These are phyloP conservation scores for Eupithecia inturbata DNA, from an alignment of 2,888 invertebrate genomes.

Conservation along the genomic window DNA sequence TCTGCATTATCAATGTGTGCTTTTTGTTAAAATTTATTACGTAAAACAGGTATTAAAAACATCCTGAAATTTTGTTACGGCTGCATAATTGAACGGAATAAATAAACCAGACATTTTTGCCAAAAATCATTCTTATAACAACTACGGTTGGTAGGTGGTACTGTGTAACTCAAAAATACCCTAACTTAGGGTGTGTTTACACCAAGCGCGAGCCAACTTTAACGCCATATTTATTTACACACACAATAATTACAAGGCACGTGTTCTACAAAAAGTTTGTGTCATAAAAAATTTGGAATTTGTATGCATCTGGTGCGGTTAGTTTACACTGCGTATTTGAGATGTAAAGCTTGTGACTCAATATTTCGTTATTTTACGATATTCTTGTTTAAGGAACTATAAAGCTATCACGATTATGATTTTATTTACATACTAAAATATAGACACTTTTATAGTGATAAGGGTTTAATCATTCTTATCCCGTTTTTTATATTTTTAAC, in stretches of 20 bases:
- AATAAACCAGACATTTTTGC: too few species aligned
- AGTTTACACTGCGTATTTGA: constrained; percentile 54
- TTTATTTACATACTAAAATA: not conserved
- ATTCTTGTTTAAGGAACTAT: constrained; percentile 18
- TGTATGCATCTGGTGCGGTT: constrained; percentile 73
- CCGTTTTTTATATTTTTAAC: not conserved
- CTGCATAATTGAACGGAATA: too few species aligned
- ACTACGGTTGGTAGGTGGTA: not conserved
- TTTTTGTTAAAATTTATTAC: too few species aligned
- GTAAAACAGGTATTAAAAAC: too few species aligned
- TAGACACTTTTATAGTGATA: not conserved
- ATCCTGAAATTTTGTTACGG: too few species aligned
- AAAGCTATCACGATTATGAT: not conserved
- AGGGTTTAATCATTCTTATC: not conserved
- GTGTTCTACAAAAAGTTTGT: constrained; percentile 59
- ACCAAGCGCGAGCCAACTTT: constrained; percentile 58
- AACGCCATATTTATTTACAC: constrained; percentile 78
- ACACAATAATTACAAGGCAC: constrained; percentile 71
- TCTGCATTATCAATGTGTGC: too few species aligned
- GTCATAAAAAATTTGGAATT: constrained; percentile 75
- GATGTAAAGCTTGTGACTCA: constrained; percentile 24
- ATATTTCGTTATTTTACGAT: constrained; percentile 29
- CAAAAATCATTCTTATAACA: not conserved
- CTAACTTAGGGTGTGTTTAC: constrained; percentile 74
- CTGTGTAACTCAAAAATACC: constrained; percentile 32